Percentiles rank a stretch among this genome's conserved stretches.
Evolutionary conservation across 2,888 invertebrate species (phyloP).

Genomic region (Laspeyria flexula): DNA sequence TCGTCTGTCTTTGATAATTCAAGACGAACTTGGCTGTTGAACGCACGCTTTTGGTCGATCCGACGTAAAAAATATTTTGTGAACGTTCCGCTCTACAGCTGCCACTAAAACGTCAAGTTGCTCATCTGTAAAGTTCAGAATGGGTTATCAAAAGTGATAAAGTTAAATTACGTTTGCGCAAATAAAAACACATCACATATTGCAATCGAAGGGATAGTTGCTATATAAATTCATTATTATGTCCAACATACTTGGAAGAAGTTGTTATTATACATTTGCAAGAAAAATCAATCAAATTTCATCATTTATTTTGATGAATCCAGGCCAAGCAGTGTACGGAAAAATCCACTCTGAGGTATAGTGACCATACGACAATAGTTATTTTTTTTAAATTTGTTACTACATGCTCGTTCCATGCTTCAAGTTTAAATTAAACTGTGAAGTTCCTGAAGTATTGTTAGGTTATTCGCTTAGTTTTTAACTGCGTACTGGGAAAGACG

Average conservation of each 20-base stretch:
- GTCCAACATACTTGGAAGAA: slow-evolving; percentile 61
- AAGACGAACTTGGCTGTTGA: not conserved
- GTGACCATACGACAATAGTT: slow-evolving; percentile 25
- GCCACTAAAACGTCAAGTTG: slow-evolving; percentile 43
- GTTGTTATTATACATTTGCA: slow-evolving; percentile 53
- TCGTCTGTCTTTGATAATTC: not conserved
- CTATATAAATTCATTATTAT: slow-evolving; percentile 54
- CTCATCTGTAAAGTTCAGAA: slow-evolving; percentile 70
- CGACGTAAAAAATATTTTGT: not conserved
- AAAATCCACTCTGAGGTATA: slow-evolving; percentile 71
- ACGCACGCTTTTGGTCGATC: not conserved
- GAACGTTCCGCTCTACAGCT: slow-evolving; percentile 20
- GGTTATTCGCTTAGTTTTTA: slow-evolving; percentile 20
- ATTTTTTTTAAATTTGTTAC: not conserved
- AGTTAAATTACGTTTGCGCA: slow-evolving; percentile 50
- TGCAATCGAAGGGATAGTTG: slow-evolving; percentile 38
- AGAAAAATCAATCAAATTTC: slow-evolving; percentile 49
- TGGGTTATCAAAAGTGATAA: slow-evolving; percentile 79
- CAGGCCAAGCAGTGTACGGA: slow-evolving; percentile 50
- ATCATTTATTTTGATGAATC: slow-evolving; percentile 38
- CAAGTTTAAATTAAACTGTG: not conserved
- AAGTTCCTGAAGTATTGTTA: slow-evolving; percentile 10
- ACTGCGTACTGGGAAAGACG: not conserved
- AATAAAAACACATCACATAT: slow-evolving; percentile 52
- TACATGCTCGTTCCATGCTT: slow-evolving; percentile 7